Percentiles rank a stretch among this genome's conserved stretches.
These are phyloP conservation scores for Chrysodeixis includens DNA, from an alignment of 2,888 invertebrate species.

Conservation along the genomic window DNA sequence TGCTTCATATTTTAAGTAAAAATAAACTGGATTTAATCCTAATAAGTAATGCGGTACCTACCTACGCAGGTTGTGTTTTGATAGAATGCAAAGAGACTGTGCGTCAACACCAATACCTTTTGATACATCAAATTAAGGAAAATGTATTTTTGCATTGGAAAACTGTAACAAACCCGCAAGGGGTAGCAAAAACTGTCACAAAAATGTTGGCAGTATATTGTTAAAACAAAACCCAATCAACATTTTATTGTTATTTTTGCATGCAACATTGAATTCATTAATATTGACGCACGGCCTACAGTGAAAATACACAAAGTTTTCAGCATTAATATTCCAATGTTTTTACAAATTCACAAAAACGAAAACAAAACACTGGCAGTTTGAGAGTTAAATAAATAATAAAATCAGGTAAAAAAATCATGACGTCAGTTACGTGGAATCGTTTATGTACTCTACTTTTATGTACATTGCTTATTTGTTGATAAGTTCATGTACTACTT, in stretches of 20 bases:
- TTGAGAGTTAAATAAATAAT: not conserved
- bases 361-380: not conserved
- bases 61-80: too few species aligned
- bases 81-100: too few species aligned
- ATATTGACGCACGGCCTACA: not conserved
- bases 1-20: too few species aligned
- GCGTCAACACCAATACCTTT: too few species aligned
- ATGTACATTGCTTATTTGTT: not conserved
- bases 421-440: not conserved
- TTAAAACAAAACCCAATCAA: not conserved
- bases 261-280: conserved; percentile 4
- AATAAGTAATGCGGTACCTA: too few species aligned
- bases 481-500: not conserved
- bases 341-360: not conserved
- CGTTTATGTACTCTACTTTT: not conserved
- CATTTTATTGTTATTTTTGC: not conserved
- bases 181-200: not conserved
- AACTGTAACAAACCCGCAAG: not conserved
- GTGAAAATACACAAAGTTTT: conserved; percentile 1
- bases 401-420: not conserved
- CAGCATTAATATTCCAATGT: not conserved
- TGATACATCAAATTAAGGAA: too few species aligned
- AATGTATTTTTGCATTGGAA: too few species aligned
- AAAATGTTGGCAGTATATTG: not conserved
- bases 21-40: too few species aligned